Conservation (phyloP, 2,797 vertebrate species). For the Liasis olivaceus region DNA sequence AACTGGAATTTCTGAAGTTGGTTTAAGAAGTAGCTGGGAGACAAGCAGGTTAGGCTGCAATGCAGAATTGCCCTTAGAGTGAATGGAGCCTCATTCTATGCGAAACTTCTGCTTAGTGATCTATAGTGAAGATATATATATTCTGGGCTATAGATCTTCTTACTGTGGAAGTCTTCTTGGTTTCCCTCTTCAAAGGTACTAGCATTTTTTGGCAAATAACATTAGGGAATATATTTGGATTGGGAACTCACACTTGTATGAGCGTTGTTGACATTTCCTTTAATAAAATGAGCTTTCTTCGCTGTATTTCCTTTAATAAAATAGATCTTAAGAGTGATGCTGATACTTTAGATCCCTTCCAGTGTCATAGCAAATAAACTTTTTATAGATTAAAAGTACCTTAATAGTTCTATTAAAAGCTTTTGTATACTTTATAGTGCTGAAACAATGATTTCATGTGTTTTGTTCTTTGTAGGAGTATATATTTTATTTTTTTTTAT, state of each 20-base stretch:
- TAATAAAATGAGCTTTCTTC: not conserved
- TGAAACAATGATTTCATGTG: slow-evolving; percentile 29
- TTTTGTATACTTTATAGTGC: not conserved
- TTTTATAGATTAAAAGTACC: not conserved
- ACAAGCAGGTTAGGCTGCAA: not conserved
- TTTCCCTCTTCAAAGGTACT: not conserved
- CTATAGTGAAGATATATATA: not conserved
- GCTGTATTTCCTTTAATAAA: slow-evolving; percentile 13
- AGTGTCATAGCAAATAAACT: not conserved
- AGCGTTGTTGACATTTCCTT: not conserved
- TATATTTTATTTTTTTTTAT: not conserved
- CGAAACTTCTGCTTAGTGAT: not conserved
- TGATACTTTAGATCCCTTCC: not conserved
- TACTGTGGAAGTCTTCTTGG: not conserved
- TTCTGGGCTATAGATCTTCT: not conserved
- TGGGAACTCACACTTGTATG: not conserved
- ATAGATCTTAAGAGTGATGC: not conserved
- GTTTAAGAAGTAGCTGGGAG: not conserved
- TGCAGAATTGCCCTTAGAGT: not conserved
- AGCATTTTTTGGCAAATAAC: not conserved
- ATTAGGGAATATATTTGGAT: not conserved
- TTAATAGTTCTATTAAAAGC: not conserved
- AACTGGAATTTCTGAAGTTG: not conserved
- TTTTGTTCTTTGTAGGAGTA: not conserved
- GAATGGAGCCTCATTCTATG: not conserved